phyloP scores from a whole-genome alignment of 2,797 vertebrate genomes.

The Enteromius unitaeniatus region DNA sequence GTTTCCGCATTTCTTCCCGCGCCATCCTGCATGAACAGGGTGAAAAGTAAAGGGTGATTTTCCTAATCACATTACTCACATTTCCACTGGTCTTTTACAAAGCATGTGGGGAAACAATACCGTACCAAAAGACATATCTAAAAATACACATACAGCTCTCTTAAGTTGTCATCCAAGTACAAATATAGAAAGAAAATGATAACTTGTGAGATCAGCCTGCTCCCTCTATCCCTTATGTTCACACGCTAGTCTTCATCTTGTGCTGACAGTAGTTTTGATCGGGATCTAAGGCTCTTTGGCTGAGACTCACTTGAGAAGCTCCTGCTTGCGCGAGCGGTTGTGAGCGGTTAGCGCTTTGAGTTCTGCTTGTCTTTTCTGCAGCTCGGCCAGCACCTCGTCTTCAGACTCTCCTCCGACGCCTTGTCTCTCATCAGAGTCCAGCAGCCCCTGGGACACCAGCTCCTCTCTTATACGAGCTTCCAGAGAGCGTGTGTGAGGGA shows the following conservation, averaged over 20 bases:
- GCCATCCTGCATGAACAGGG: conserved; percentile 80
- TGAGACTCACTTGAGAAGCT: conserved; percentile 88
- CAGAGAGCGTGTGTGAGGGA: conserved; percentile 94
- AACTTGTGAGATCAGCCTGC: neutral
- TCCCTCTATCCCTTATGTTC: neutral
- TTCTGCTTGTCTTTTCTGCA: conserved; percentile 94
- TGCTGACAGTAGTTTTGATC: conserved; percentile 13
- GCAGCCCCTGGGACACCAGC: conserved; percentile 92
- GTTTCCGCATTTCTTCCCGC: conserved; percentile 93
- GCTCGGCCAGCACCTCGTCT: conserved; percentile 92
- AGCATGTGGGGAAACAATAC: neutral
- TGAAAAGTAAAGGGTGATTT: neutral
- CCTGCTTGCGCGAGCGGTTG: conserved; percentile 93
- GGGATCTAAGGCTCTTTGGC: neutral
- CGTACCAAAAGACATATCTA: neutral
- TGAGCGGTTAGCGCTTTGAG: conserved; percentile 93
- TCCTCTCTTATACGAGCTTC: conserved; percentile 97
- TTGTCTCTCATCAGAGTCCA: conserved; percentile 93
- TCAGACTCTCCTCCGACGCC: conserved; percentile 91
- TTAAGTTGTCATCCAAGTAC: neutral
- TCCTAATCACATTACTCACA: too few species aligned
- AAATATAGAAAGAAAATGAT: conserved; percentile 6
- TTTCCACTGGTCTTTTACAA: neutral
- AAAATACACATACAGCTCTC: neutral
- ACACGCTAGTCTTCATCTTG: neutral